Percentiles rank a stretch among this genome's conserved stretches.
Evolutionary conservation across 2,888 invertebrate genomes (phyloP).

Genomic region (Drosophila paracracens): DNA sequence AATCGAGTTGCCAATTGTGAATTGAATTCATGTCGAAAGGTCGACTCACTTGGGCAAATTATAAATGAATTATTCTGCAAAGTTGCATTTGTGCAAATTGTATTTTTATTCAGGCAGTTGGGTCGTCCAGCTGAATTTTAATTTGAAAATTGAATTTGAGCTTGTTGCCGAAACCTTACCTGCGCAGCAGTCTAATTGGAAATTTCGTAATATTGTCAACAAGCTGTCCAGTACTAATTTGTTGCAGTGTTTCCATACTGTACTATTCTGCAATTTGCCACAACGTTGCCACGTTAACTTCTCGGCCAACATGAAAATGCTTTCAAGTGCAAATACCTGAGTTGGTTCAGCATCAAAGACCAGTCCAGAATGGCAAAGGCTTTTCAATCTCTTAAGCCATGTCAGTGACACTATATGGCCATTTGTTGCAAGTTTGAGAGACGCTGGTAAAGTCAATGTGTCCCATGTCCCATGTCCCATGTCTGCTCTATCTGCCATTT

Average conservation of each 20-base stretch:
- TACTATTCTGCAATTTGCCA: background rate
- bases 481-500: background rate
- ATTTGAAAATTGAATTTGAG: background rate
- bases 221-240: background rate
- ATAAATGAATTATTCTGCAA: background rate
- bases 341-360: background rate
- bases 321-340: conserved; percentile 26
- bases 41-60: background rate
- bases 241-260: background rate
- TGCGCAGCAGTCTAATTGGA: background rate
- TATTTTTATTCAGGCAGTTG: background rate
- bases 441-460: background rate
- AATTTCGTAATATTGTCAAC: background rate
- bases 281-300: background rate
- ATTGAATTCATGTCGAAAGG: background rate
- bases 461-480: background rate
- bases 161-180: background rate
- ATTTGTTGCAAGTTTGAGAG: background rate
- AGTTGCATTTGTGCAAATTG: background rate
- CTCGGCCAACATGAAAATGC: conserved; percentile 23
- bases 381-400: conserved; percentile 4
- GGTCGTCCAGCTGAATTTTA: background rate
- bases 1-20: background rate
- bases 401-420: background rate
- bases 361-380: conserved; percentile 16